Base-by-base conservation (phyloP, 2,888 invertebrate species). In the Andrena marginata region DNA sequence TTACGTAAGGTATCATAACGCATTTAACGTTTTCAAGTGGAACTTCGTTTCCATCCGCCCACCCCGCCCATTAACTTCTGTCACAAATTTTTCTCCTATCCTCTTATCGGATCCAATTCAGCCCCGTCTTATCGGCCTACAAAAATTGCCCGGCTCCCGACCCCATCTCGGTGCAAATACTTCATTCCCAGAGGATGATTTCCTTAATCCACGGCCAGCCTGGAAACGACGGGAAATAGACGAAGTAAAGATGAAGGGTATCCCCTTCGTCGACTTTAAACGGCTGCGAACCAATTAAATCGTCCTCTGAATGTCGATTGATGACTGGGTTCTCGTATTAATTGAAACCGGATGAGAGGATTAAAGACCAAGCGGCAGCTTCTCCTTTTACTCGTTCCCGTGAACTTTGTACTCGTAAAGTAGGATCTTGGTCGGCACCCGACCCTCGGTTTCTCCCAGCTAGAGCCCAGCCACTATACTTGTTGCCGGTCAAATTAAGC, bases 261-360 rank as follows among this genome's bases (percentile, higher is more conserved):
- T 69, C 48, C 26, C 65, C 20, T 23, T 8, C 48, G 68, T 3
- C 33, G 63, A 78, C 75, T 84, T 71, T 56, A 68, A 82, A 84
- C n/a, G 70, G 49, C 42, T 26, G 49, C 71, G 33, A 35, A 64
- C 33, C 74, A 82, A 82, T 84, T 84, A 82, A 78, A 71, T 67
- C 54, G 31, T 16, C 10, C 13, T 26, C 35, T 42, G 71, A 63
- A 75, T 68, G 70, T 71, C 59, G 68, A 78, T 75, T 74, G 74
- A 68, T 68, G 26, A 35, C 33, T 8, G 29, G 13, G 13, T 68
- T 78, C 74, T 71, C 63, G 71, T 82, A 86, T 85, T 87, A 86
- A 86, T 86, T 86, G 85, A 63, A 85, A 82, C 68, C 59, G 77
- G 78, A 85, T 59, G 72, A 76, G 77, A 71, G 79, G 82, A 86